phyloP scores from a whole-genome alignment of 1,140 invertebrate genomes.

The Delia radicum region DNA sequence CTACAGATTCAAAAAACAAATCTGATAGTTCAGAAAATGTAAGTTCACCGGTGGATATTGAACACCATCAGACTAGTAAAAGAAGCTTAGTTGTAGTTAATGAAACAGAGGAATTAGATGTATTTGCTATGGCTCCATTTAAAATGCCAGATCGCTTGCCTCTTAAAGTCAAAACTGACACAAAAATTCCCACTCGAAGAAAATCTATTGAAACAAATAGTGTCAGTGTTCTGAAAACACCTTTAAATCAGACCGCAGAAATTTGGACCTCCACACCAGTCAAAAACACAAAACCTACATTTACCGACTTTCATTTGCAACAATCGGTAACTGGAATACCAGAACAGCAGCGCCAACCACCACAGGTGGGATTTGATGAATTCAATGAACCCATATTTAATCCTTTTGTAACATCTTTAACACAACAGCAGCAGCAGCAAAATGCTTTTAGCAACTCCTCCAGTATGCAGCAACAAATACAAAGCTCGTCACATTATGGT shows the following conservation, averaged over 20 bases:
- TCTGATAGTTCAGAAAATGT: constrained; percentile 7
- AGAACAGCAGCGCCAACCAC: not conserved
- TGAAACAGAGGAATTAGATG: constrained; percentile 59
- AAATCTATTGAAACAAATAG: not conserved
- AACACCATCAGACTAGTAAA: constrained; percentile 49
- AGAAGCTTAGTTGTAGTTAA: too few relatives aligned
- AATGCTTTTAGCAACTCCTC: not conserved
- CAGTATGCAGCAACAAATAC: constrained; percentile 22
- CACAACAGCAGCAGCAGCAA: not conserved
- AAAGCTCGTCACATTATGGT: constrained; percentile 38
- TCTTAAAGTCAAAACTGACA: constrained; percentile 40
- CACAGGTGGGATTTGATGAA: constrained; percentile 40
- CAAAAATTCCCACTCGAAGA: constrained; percentile 18
- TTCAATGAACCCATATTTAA: constrained; percentile 55
- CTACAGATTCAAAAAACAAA: constrained; percentile 27
- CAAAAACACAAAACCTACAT: constrained; percentile 27
- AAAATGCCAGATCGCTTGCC: constrained; percentile 58
- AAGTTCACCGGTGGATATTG: constrained; percentile 24
- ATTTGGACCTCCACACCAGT: constrained; percentile 53
- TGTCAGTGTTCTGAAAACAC: not conserved
- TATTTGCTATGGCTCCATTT: constrained; percentile 76
- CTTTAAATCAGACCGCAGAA: constrained; percentile 32
- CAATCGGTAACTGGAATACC: too few relatives aligned
- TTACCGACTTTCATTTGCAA: not conserved
- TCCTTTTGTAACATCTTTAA: constrained; percentile 39